Evolutionary conservation across 2,797 vertebrate species (phyloP).

Genomic region (Geotrypetes seraphini): DNA sequence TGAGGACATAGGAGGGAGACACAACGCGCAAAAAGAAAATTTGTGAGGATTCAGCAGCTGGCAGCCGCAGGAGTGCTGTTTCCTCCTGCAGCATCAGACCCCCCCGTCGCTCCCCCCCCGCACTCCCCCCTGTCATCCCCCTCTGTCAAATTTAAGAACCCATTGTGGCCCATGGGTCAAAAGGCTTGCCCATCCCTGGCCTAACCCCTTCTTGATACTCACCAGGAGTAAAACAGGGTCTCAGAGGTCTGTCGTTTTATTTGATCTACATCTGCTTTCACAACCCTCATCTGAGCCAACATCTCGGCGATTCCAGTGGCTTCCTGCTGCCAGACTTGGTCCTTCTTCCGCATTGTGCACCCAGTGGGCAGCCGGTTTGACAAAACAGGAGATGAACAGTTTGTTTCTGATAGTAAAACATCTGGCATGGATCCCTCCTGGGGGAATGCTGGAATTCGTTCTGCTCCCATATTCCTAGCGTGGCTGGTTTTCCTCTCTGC

Average conservation of each 20-base stretch:
- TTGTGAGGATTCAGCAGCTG: too few relatives aligned
- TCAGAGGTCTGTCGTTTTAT: slow-evolving; percentile 50
- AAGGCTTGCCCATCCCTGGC: too few relatives aligned
- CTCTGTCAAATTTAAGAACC: too few relatives aligned
- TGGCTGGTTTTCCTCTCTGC: background rate
- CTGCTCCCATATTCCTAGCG: slow-evolving; percentile 1
- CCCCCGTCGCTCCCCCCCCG: too few relatives aligned
- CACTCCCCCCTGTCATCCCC: too few relatives aligned
- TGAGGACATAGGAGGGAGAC: too few relatives aligned
- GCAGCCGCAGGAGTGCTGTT: too few relatives aligned
- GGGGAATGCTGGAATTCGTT: background rate
- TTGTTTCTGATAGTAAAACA: slow-evolving; percentile 36
- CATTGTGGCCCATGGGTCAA: too few relatives aligned
- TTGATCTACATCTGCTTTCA: slow-evolving; percentile 62
- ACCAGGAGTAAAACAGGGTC: slow-evolving; percentile 74
- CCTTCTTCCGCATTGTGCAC: slow-evolving; percentile 66
- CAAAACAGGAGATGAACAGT: slow-evolving; percentile 65
- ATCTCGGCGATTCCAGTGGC: slow-evolving; percentile 36
- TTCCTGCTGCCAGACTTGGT: slow-evolving; percentile 62
- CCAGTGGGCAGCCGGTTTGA: slow-evolving; percentile 60
- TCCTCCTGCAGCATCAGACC: too few relatives aligned
- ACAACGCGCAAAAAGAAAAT: too few relatives aligned
- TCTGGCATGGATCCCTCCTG: background rate
- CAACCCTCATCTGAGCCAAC: slow-evolving; percentile 40
- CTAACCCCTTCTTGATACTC: too few relatives aligned